These are phyloP conservation scores for Allacma fusca DNA, from an alignment of 2,888 invertebrate genomes.

Conservation along the genomic window DNA sequence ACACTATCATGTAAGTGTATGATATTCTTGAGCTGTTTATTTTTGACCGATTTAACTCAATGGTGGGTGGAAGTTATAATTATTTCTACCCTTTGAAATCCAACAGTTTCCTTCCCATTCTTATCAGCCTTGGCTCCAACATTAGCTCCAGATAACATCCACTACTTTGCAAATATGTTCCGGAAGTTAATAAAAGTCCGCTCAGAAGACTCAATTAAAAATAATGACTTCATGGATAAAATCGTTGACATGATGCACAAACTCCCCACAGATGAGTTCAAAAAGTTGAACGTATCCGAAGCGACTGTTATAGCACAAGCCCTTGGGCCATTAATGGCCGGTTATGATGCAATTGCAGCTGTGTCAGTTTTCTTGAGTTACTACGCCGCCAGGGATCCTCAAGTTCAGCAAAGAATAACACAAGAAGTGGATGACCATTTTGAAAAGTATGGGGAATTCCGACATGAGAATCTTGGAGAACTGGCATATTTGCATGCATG, in stretches of 20 bases:
- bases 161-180: constrained; percentile 5
- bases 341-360: constrained; percentile 55
- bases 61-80: no score
- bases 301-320: constrained; percentile 56
- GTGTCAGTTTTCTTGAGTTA: constrained; percentile 50
- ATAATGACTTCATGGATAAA: constrained; percentile 33
- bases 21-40: no score
- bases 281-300: constrained; percentile 49
- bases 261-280: constrained; percentile 47
- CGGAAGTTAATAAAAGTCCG: not conserved
- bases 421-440: constrained; percentile 27
- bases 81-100: not conserved
- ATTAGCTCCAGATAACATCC: not conserved
- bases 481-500: constrained; percentile 44
- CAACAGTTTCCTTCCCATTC: constrained; percentile 30
- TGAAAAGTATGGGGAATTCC: constrained; percentile 25
- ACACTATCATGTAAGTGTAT: constrained; percentile 54
- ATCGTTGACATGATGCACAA: constrained; percentile 50
- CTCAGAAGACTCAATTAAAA: not conserved
- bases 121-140: constrained; percentile 25
- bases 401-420: constrained; percentile 10
- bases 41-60: no score
- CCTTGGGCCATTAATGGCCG: constrained; percentile 56
- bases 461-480: constrained; percentile 38
- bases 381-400: constrained; percentile 42